Percentiles rank a stretch among this genome's conserved stretches.
phyloP scores from a whole-genome alignment of 64 coral and sea anemone species.

The Exaiptasia diaphana region DNA sequence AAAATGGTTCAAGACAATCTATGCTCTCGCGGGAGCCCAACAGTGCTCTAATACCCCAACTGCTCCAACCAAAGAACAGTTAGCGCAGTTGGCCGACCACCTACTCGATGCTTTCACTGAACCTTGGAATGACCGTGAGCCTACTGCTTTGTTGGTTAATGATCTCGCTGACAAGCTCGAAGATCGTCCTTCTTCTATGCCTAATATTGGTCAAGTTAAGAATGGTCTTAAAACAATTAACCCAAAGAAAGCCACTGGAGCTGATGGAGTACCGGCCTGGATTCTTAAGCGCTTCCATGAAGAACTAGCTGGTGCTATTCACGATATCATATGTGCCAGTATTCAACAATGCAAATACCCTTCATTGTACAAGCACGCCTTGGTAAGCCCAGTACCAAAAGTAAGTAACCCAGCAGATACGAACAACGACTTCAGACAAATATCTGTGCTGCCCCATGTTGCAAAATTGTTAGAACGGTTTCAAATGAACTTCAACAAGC shows the following conservation, averaged over 20 bases:
- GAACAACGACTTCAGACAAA: conserved; percentile 26
- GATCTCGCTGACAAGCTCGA: background rate
- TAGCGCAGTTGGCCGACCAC: background rate
- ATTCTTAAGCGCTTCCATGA: conserved; percentile 29
- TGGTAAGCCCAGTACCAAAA: conserved; percentile 36
- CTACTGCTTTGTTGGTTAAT: conserved; percentile 2
- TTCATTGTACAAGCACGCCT: conserved; percentile 10
- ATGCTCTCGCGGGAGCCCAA: background rate
- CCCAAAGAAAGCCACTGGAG: background rate
- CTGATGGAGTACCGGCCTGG: conserved; percentile 18
- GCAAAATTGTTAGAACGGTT: conserved; percentile 34
- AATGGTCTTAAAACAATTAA: background rate
- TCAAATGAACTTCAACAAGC: conserved; percentile 7
- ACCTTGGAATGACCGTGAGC: conserved; percentile 11
- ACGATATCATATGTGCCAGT: conserved; percentile 45
- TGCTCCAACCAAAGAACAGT: conserved; percentile 7
- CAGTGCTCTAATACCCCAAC: background rate
- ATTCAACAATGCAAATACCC: conserved; percentile 40
- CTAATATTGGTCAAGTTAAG: conserved; percentile 1
- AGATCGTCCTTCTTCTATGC: background rate
- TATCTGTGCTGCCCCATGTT: conserved; percentile 26
- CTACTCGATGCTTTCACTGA: conserved; percentile 16
- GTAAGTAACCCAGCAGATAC: conserved; percentile 9
- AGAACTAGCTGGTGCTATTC: conserved; percentile 14
- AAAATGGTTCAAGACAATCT: conserved; percentile 30